phyloP scores from a whole-genome alignment of 2,113 vertebrate genomes.

The Sebastes schlegelii region DNA sequence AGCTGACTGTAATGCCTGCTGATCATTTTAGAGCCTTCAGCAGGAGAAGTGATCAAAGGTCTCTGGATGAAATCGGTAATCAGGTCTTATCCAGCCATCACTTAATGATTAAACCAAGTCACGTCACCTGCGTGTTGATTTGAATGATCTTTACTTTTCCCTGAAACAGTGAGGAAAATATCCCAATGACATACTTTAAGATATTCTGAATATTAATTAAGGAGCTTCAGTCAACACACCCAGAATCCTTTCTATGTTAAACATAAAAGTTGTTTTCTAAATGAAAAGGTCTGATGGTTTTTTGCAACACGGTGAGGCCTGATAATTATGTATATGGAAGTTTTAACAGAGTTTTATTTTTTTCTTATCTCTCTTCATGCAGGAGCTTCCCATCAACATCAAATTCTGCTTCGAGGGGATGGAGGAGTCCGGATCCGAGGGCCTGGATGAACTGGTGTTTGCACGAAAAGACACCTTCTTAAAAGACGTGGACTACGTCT shows the following conservation, averaged over 20 bases:
- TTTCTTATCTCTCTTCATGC: constrained; percentile 1
- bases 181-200: neutral
- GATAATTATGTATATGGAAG: no score
- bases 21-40: constrained; percentile 14
- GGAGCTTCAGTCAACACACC: neutral
- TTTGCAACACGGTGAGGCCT: neutral
- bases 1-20: neutral
- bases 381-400: constrained; percentile 96
- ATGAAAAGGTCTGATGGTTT: neutral
- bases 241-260: neutral
- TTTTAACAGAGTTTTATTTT: neutral
- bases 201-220: neutral
- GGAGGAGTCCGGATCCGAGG: constrained; percentile 97
- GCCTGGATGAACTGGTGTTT: constrained; percentile 93
- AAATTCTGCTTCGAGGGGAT: constrained; percentile 98
- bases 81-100: neutral
- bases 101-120: constrained; percentile 64
- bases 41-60: constrained; percentile 59
- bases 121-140: neutral
- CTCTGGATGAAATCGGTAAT: neutral
- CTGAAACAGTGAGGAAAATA: neutral
- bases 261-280: neutral
- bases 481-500: constrained; percentile 93
- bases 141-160: neutral
- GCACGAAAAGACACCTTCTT: constrained; percentile 90